phyloP scores from a whole-genome alignment of 1,140 invertebrate genomes.

The Cyclargus thomasi region DNA sequence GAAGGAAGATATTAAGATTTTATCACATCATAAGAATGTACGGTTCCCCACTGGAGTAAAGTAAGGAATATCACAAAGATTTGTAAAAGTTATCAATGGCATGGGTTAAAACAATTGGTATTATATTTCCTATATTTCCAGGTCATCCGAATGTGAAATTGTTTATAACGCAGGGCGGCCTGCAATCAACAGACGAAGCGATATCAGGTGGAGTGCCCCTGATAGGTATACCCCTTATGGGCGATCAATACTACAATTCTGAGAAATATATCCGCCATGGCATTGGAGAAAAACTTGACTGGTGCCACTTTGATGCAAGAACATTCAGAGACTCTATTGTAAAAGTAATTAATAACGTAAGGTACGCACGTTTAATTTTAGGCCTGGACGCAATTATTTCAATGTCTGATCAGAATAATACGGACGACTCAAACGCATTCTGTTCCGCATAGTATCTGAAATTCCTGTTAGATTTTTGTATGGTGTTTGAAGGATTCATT shows the following conservation, averaged over 20 bases:
- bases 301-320: conserved; percentile 33
- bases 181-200: conserved; percentile 76
- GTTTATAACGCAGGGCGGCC: conserved; percentile 60
- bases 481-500: too few relatives aligned
- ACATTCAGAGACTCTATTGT: conserved; percentile 35
- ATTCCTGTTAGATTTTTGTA: too few relatives aligned
- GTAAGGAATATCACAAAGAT: too few relatives aligned
- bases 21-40: too few relatives aligned
- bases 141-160: conserved; percentile 40
- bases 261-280: conserved; percentile 35
- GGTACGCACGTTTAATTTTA: conserved; percentile 19
- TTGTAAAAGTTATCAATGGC: too few relatives aligned
- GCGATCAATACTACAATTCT: conserved; percentile 47
- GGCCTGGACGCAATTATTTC: too few relatives aligned
- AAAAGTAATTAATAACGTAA: conserved; percentile 26
- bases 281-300: conserved; percentile 38
- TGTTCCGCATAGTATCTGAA: too few relatives aligned
- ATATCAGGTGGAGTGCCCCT: conserved; percentile 75
- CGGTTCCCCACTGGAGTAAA: too few relatives aligned
- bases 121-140: conserved; percentile 19
- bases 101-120: too few relatives aligned
- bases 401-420: too few relatives aligned
- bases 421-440: too few relatives aligned
- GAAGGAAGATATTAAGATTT: too few relatives aligned
- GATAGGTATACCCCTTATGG: conserved; percentile 55